Evolutionary conservation across 2,797 vertebrate species (phyloP).

Genomic region (Chaetophractus vellerosus): DNA sequence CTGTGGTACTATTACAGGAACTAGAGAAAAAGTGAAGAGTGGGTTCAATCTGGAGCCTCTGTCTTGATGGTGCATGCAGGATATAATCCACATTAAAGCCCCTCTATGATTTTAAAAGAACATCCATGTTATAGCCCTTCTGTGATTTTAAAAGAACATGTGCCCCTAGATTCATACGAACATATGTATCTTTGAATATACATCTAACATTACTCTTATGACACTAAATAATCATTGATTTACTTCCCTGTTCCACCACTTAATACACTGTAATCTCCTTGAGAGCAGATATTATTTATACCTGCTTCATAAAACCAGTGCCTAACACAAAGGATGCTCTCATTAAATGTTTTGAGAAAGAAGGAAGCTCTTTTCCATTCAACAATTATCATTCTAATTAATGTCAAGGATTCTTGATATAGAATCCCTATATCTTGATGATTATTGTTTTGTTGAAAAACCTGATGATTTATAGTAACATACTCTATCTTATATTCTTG

Average conservation of each 20-base stretch:
- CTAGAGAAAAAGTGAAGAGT: background rate
- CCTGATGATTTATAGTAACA: constrained; percentile 46
- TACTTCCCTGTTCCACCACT: background rate
- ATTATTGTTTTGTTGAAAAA: constrained; percentile 57
- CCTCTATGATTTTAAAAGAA: background rate
- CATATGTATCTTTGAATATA: background rate
- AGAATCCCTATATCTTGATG: constrained; percentile 68
- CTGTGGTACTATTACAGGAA: background rate
- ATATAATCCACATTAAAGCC: background rate
- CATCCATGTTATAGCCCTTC: background rate
- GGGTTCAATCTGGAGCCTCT: background rate
- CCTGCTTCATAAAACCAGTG: background rate
- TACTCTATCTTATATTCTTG: constrained; percentile 1
- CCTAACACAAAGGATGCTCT: background rate
- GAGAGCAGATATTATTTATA: constrained; percentile 36
- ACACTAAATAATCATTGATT: background rate
- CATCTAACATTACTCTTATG: background rate
- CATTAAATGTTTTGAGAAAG: constrained; percentile 29
- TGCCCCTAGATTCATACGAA: background rate
- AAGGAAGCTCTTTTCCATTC: constrained; percentile 27
- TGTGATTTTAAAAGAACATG: background rate
- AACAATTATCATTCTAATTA: constrained; percentile 58
- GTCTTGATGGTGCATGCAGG: background rate
- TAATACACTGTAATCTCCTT: background rate
- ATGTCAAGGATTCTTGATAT: constrained; percentile 43